These are phyloP conservation scores for Rutpela maculata DNA, from an alignment of 2,888 invertebrate genomes.

Conservation along the genomic window DNA sequence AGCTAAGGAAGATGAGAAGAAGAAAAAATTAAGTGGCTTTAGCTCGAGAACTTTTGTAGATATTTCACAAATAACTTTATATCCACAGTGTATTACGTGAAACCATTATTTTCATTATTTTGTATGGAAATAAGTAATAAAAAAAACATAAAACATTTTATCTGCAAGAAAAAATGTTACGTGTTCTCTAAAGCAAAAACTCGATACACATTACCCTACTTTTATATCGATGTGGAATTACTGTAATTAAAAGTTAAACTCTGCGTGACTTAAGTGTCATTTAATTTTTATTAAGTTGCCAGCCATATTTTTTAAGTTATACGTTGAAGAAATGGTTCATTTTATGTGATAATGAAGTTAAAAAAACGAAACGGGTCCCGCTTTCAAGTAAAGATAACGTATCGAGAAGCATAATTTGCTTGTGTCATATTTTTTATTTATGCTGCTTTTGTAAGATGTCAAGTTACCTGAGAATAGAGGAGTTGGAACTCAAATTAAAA, in stretches of 20 bases:
- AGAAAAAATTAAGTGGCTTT: too few species aligned
- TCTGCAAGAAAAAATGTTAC: background rate
- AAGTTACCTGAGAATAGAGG: background rate
- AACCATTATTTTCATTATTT: too few species aligned
- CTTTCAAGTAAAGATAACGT: conserved; percentile 15
- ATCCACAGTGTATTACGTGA: too few species aligned
- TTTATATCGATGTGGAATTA: conserved; percentile 16
- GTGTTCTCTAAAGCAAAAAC: background rate
- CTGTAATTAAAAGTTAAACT: conserved; percentile 24
- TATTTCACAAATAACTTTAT: too few species aligned
- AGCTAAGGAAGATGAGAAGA: too few species aligned
- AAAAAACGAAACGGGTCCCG: conserved; percentile 13
- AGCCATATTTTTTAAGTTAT: conserved; percentile 19
- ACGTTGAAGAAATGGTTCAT: background rate
- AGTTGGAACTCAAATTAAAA: background rate
- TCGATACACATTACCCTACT: conserved; percentile 17
- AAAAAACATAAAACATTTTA: background rate
- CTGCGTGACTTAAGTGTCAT: conserved; percentile 20
- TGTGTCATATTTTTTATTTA: conserved; percentile 11
- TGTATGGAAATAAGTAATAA: background rate
- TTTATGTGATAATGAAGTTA: background rate
- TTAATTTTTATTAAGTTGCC: conserved; percentile 34
- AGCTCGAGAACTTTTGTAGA: too few species aligned
- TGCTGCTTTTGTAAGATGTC: background rate
- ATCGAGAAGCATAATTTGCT: conserved; percentile 5